Percentiles rank a stretch among this genome's conserved stretches.
Conservation (phyloP, 2,797 vertebrate genomes). For the Mus caroli region DNA sequence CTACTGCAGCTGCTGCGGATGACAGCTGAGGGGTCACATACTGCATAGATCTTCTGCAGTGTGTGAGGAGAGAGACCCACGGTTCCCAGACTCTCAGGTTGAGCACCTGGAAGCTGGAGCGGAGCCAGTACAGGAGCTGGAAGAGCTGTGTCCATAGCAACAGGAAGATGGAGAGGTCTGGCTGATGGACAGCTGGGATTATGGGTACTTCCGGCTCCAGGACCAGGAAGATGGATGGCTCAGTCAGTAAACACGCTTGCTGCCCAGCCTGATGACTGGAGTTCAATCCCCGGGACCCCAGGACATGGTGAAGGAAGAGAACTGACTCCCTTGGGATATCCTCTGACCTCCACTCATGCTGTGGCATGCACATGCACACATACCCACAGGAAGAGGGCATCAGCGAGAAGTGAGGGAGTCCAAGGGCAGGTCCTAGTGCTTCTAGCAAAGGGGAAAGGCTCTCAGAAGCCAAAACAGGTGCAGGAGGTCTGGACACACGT, state of each 20-base stretch:
- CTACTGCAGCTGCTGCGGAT: not conserved
- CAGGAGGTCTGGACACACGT: not conserved
- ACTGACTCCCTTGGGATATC: not conserved
- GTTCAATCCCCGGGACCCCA: not conserved
- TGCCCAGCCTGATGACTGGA: not conserved
- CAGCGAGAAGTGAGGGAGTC: not conserved
- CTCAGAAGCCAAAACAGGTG: fast-evolving
- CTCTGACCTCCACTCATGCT: not conserved
- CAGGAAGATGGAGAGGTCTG: not conserved
- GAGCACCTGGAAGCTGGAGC: not conserved
- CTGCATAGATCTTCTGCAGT: fast-evolving
- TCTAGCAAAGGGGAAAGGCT: too few species aligned
- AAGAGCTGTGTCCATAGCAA: not conserved
- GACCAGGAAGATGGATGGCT: not conserved
- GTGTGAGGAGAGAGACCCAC: not conserved
- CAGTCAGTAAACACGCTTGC: too few species aligned
- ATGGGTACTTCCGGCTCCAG: not conserved
- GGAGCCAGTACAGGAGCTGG: too few species aligned
- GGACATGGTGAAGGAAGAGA: not conserved
- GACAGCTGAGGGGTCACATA: too few species aligned
- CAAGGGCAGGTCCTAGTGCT: not conserved
- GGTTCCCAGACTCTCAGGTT: not conserved
- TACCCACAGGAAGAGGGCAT: not conserved
- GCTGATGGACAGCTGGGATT: not conserved
- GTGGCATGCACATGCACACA: not conserved